Evolutionary conservation across 2,797 vertebrate genomes (phyloP).

Genomic region (Brachyalestes nurse): DNA sequence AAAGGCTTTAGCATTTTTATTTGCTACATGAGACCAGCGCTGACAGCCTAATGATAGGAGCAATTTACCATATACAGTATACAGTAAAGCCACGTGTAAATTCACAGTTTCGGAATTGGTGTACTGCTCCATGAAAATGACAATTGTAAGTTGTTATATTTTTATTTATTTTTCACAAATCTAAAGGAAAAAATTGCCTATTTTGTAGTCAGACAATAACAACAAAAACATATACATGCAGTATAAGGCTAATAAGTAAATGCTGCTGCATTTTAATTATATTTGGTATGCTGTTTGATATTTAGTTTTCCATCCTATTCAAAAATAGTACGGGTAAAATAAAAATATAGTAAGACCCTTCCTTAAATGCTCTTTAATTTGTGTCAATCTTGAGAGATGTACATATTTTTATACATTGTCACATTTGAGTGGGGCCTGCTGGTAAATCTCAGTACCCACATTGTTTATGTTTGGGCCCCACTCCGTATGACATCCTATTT

Average conservation of each 20-base stretch:
- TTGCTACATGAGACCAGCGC: neutral
- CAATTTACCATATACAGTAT: neutral
- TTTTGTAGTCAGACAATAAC: too few species aligned
- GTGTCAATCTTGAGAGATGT: slow-evolving; percentile 8
- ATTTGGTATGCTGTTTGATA: too few species aligned
- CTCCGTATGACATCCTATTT: neutral
- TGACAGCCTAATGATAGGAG: slow-evolving; percentile 1
- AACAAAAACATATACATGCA: too few species aligned
- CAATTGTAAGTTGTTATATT: too few species aligned
- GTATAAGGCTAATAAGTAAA: too few species aligned
- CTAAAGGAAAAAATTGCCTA: too few species aligned
- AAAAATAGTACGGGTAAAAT: too few species aligned
- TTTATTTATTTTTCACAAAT: too few species aligned
- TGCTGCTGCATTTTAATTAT: too few species aligned
- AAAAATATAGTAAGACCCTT: neutral
- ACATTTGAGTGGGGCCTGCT: slow-evolving; percentile 18
- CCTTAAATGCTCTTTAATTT: slow-evolving; percentile 11
- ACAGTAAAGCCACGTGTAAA: neutral
- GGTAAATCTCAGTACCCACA: slow-evolving; percentile 22
- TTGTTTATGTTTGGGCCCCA: slow-evolving; percentile 15
- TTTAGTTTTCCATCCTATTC: too few species aligned
- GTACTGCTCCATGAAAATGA: neutral
- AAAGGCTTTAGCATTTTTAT: neutral
- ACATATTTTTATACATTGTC: too few species aligned
- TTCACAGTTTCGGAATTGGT: neutral